phyloP scores from a whole-genome alignment of 2,888 invertebrate genomes.

The Acanthoscelides obtectus region DNA sequence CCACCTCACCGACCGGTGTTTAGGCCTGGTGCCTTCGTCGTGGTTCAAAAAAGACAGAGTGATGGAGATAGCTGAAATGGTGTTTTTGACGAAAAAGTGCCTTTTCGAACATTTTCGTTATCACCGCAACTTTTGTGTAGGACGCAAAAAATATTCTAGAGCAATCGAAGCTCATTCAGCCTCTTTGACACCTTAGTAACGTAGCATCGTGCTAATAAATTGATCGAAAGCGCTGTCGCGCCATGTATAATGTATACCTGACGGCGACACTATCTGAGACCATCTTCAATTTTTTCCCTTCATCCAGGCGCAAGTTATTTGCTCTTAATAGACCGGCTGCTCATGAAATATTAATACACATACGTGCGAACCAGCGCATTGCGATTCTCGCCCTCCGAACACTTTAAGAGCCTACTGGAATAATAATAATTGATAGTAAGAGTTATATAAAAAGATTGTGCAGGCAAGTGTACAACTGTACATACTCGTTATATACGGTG shows the following conservation, averaged over 20 bases:
- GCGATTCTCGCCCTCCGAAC: background rate
- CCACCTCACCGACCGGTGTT: no score
- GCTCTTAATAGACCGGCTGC: conserved; percentile 26
- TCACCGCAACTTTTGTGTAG: no score
- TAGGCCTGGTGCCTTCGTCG: no score
- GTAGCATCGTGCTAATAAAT: background rate
- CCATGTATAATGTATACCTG: background rate
- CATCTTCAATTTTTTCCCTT: conserved; percentile 1
- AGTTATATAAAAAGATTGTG: background rate
- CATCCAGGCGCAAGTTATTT: conserved; percentile 12
- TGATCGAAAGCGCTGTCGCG: background rate
- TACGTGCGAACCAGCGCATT: background rate
- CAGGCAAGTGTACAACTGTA: no score
- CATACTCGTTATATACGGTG: no score
- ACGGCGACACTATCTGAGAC: background rate
- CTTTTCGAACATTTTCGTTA: no score
- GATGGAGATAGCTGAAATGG: no score
- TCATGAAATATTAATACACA: conserved; percentile 33
- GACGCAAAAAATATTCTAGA: no score
- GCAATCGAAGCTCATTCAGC: background rate
- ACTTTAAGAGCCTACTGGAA: background rate
- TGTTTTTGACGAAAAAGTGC: no score
- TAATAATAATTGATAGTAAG: background rate
- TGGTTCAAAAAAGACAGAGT: no score
- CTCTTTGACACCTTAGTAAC: background rate